These are phyloP conservation scores for Elysia chlorotica DNA, from an alignment of 1,140 invertebrate genomes.

Conservation along the genomic window DNA sequence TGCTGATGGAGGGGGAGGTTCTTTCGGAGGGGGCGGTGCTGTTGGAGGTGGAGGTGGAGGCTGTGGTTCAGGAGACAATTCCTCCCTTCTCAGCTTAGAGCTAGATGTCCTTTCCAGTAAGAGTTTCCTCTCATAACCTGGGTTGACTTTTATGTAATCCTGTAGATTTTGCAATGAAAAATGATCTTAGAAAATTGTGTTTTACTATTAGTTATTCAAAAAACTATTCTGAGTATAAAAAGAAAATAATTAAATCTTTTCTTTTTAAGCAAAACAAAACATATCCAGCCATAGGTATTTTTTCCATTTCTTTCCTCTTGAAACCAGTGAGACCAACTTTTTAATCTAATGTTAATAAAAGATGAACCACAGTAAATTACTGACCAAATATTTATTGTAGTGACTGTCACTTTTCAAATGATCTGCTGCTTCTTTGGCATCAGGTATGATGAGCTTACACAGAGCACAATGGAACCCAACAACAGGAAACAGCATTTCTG, in stretches of 20 bases:
- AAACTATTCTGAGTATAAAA: too few species aligned
- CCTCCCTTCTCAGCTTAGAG: background rate
- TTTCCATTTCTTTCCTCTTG: too few species aligned
- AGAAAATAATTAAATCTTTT: too few species aligned
- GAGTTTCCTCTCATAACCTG: constrained; percentile 1
- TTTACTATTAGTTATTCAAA: too few species aligned
- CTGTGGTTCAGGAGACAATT: background rate
- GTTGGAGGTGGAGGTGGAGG: background rate
- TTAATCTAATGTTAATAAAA: too few species aligned
- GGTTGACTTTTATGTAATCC: constrained; percentile 5
- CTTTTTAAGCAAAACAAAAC: too few species aligned
- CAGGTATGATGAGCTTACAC: background rate
- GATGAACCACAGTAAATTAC: too few species aligned
- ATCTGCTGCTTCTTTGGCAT: background rate
- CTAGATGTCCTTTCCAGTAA: background rate
- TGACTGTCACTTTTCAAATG: constrained; percentile 7
- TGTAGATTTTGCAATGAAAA: too few species aligned
- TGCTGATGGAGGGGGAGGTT: background rate
- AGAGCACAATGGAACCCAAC: constrained; percentile 6
- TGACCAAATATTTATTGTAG: constrained; percentile 10
- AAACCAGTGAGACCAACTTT: too few species aligned
- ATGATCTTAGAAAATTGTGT: too few species aligned
- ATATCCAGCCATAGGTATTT: too few species aligned
- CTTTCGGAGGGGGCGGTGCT: background rate
- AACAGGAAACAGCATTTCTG: constrained; percentile 2